Base-by-base conservation (phyloP, 2,113 vertebrate genomes). In the Micromys minutus region DNA sequence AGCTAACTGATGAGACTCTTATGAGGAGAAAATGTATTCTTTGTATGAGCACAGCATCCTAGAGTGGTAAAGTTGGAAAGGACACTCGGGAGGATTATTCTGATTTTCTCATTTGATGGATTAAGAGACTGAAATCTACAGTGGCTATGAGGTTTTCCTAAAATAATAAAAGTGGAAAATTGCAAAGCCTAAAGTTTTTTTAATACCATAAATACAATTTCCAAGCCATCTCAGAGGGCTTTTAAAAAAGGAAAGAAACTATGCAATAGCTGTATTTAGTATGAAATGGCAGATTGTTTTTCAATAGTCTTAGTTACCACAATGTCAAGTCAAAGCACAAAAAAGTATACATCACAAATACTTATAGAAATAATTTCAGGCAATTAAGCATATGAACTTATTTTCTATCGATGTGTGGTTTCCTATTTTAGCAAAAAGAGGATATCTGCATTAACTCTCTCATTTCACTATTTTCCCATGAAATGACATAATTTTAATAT, bases 401-500 rank as follows among this genome's bases (percentile, higher is more conserved):
- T 55, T 89, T 94, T 91, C 52, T 81, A 69, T 76, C 21, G 47
- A 59, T 74, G 0, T 84, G 15, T 83, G 1, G 3, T 24, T 84
- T 85, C 22, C 7, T 72, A n/a, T 69, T 55, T 76, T 92, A 88
- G 29, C 15, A 61, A 36, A 88, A 93, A 93, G 65, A 26, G 0
- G 0, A 65, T 7, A 86, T 90, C 50, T 34, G 3, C 47, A 65
- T 61, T 95, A 74, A 95, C 42, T 63, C 5, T 57, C 47, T 31
- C 39, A 63, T 84, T 80, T 87, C 89, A 61, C 76, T 89, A 86
- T 83, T 90, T 94, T 39, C 5, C 29, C 65, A 77, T 65, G 17
- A 88, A 74, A 81, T 72, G 79, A 94, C 87, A 79, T 77, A 94
- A 42, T 50, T 75, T 88, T 88, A 83, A 94, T 81, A 90, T 55